Evolutionary conservation across 1,140 invertebrate genomes (phyloP).

Genomic region (Drosophila takahashii): DNA sequence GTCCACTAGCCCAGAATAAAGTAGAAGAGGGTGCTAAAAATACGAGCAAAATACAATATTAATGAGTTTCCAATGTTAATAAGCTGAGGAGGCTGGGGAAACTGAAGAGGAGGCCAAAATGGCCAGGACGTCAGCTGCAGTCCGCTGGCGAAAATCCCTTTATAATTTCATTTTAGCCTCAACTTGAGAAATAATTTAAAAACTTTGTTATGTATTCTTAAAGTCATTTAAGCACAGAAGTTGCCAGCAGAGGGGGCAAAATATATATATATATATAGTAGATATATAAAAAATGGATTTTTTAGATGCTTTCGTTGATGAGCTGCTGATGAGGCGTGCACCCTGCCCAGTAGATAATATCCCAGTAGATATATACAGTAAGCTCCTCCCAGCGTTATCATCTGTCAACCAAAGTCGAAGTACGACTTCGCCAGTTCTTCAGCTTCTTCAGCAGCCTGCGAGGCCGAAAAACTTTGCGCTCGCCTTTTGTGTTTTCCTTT

Average conservation of each 20-base stretch:
- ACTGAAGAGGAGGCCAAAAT: constrained; percentile 8
- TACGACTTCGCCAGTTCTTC: constrained; percentile 54
- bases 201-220: constrained; percentile 81
- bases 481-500: constrained; percentile 51
- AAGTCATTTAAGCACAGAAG: constrained; percentile 68
- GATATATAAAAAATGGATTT: constrained; percentile 38
- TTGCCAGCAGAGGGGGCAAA: constrained; percentile 8
- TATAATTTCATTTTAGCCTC: constrained; percentile 77
- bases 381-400: constrained; percentile 15
- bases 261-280: too few relatives aligned
- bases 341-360: not conserved
- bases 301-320: constrained; percentile 69
- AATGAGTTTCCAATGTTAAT: constrained; percentile 83
- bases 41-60: constrained; percentile 67
- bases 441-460: constrained; percentile 31
- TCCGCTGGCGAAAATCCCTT: constrained; percentile 66
- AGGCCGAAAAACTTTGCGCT: constrained; percentile 64
- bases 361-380: constrained; percentile 2
- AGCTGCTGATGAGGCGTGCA: constrained; percentile 71
- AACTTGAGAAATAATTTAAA: constrained; percentile 78
- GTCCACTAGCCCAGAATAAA: constrained; percentile 18
- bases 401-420: constrained; percentile 54
- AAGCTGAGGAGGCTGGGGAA: constrained; percentile 45
- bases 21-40: constrained; percentile 6
- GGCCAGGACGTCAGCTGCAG: constrained; percentile 67